phyloP scores from a whole-genome alignment of 2,797 vertebrate species.

The Cyprinodon diabolis region DNA sequence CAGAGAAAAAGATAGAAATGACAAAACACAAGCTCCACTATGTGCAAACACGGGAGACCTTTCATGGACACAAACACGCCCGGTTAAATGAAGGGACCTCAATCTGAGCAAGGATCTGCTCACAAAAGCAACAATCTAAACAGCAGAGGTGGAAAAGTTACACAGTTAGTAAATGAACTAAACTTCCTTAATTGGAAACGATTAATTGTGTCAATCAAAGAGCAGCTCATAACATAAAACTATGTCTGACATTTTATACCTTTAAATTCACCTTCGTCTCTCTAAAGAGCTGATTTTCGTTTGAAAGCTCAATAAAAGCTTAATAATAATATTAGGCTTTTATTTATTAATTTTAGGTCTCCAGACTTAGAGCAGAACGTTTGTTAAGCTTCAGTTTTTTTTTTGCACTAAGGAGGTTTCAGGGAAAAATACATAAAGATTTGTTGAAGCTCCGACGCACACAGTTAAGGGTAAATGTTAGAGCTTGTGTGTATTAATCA shows the following conservation, averaged over 20 bases:
- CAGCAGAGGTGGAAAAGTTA: background rate
- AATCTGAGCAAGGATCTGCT: slow-evolving; percentile 13
- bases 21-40: slow-evolving; percentile 38
- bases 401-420: background rate
- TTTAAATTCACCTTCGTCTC: background rate
- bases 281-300: background rate
- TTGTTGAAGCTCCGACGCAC: background rate
- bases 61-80: slow-evolving; percentile 25
- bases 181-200: slow-evolving; percentile 18
- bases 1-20: slow-evolving; percentile 17
- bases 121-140: slow-evolving; percentile 17
- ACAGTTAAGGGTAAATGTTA: slow-evolving; percentile 1
- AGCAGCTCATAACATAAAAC: background rate
- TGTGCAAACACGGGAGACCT: slow-evolving; percentile 34
- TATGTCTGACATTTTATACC: background rate
- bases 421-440: background rate
- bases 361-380: background rate
- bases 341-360: background rate
- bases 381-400: background rate
- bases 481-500: slow-evolving; percentile 33
- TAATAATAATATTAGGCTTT: background rate
- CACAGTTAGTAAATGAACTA: background rate
- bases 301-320: background rate
- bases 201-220: slow-evolving; percentile 11
- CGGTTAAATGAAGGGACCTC: slow-evolving; percentile 29